Percentiles rank a stretch among this genome's conserved stretches.
phyloP scores from a whole-genome alignment of 2,888 invertebrate species.

The Protophormia terraenovae region DNA sequence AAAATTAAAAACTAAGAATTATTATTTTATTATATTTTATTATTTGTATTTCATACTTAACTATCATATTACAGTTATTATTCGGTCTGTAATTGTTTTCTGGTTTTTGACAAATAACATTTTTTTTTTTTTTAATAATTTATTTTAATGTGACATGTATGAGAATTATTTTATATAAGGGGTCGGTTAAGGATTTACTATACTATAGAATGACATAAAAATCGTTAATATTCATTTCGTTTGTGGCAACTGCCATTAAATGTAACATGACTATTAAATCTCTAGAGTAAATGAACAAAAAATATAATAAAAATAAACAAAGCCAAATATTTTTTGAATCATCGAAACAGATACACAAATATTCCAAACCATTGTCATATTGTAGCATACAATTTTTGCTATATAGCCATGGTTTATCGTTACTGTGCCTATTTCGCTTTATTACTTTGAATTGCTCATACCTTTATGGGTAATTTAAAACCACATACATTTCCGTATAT shows the following conservation, averaged over 20 bases:
- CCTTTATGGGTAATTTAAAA: conserved; percentile 53
- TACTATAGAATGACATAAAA: too few species aligned
- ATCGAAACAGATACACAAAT: background rate
- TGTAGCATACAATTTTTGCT: background rate
- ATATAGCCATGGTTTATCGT: background rate
- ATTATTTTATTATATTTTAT: too few species aligned
- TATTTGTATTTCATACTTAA: too few species aligned
- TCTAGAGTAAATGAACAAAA: background rate
- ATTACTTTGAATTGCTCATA: conserved; percentile 6
- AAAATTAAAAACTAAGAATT: background rate
- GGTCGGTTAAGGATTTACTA: too few species aligned
- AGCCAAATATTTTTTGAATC: background rate
- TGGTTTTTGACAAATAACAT: background rate
- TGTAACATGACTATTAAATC: conserved; percentile 27
- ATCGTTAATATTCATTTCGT: background rate
- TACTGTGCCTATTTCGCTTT: background rate
- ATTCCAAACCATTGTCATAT: background rate
- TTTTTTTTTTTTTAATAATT: background rate
- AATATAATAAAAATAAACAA: background rate
- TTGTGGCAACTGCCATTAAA: conserved; percentile 30
- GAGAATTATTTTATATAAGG: too few species aligned
- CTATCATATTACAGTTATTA: too few species aligned
- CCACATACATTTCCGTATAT: conserved; percentile 54
- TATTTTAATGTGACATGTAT: background rate
- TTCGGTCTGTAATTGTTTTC: too few species aligned